phyloP scores from a whole-genome alignment of 2,888 invertebrate genomes.

The Sicus ferrugineus region DNA sequence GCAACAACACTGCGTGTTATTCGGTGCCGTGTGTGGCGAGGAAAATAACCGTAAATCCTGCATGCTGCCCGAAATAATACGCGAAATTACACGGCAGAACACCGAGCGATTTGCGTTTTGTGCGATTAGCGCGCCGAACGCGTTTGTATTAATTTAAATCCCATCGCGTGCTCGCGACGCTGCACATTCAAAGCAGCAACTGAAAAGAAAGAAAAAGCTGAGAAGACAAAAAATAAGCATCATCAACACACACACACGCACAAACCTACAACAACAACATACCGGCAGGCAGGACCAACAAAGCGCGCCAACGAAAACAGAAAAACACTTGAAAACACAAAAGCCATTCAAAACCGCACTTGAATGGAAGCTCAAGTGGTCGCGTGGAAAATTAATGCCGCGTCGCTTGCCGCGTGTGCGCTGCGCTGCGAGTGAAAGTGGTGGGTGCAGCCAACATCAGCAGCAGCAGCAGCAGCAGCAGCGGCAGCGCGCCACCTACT shows the following conservation, averaged over 20 bases:
- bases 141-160: conserved; percentile 12
- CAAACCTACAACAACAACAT: too few species aligned
- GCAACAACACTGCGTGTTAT: neutral
- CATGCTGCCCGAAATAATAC: conserved; percentile 11
- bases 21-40: neutral
- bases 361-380: neutral
- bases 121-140: conserved; percentile 10
- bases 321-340: too few species aligned
- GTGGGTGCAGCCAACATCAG: too few species aligned
- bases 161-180: neutral
- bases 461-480: too few species aligned
- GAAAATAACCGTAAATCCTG: conserved; percentile 13
- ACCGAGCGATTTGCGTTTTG: neutral
- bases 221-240: neutral
- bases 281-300: neutral
- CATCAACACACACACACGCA: neutral
- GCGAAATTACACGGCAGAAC: conserved; percentile 11
- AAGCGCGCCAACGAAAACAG: neutral
- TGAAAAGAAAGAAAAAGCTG: neutral
- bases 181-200: neutral
- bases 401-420: conserved; percentile 5
- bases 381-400: neutral
- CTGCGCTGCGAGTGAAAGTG: neutral
- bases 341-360: conserved; percentile 10
- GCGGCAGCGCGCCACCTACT: neutral